A percentile compares a stretch with the other conserved stretches of the same genome.
phyloP scores from a whole-genome alignment of 2,888 invertebrate genomes.

The Apamea sordens region DNA sequence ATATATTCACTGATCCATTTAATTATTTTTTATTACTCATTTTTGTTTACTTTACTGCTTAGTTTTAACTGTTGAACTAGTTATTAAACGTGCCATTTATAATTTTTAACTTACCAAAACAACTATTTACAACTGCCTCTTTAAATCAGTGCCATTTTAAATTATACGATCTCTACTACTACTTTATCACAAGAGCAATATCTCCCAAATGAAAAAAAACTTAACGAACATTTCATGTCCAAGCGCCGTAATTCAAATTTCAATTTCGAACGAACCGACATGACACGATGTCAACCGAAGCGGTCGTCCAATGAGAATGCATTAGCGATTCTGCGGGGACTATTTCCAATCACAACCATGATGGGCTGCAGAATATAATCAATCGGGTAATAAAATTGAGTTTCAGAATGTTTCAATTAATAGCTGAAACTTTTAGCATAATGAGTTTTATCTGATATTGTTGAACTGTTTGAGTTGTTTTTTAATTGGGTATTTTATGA shows the following conservation, averaged over 20 bases:
- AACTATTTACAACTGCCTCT: too few species aligned
- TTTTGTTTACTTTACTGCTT: too few species aligned
- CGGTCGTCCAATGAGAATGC: conserved; percentile 45
- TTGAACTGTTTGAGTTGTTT: conserved; percentile 20
- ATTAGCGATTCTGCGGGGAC: conserved; percentile 44
- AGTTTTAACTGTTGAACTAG: too few species aligned
- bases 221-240: conserved; percentile 27
- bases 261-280: conserved; percentile 48
- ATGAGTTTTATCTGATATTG: conserved; percentile 40
- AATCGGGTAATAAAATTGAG: conserved; percentile 42
- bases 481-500: conserved; percentile 44
- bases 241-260: conserved; percentile 48
- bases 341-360: conserved; percentile 43
- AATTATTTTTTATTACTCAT: too few species aligned
- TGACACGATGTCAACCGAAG: conserved; percentile 50
- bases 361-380: conserved; percentile 41
- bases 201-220: conserved; percentile 15
- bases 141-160: too few species aligned
- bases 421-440: conserved; percentile 46
- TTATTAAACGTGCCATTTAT: too few species aligned
- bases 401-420: conserved; percentile 54
- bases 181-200: not conserved
- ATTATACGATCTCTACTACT: too few species aligned
- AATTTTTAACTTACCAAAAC: too few species aligned
- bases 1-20: too few species aligned